Evolutionary conservation across 2,113 vertebrate species (phyloP).

Genomic region (Sinocyclocheilus anshuiensis): DNA sequence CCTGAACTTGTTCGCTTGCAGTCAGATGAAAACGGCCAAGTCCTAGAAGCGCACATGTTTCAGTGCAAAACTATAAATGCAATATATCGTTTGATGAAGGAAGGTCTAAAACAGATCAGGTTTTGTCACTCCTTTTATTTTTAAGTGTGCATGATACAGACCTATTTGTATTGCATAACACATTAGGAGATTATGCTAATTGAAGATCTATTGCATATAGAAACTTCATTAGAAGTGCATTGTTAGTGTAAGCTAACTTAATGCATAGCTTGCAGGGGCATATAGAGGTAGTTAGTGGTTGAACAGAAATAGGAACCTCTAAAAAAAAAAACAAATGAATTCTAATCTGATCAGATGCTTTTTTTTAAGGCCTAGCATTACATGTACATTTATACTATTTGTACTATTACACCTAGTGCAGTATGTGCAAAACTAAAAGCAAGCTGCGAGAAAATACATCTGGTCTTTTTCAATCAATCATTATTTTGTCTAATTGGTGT

Average conservation of each 20-base stretch:
- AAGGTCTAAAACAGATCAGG: not conserved
- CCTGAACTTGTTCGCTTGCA: not conserved
- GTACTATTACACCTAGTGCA: not conserved
- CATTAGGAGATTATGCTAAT: not conserved
- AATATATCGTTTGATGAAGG: not conserved
- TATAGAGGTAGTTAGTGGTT: not conserved
- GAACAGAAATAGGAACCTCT: not conserved
- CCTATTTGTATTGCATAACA: not conserved
- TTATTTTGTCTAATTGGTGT: not conserved
- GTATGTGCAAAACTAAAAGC: not conserved
- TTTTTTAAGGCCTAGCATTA: not conserved
- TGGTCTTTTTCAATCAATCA: not conserved
- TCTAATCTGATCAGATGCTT: not conserved
- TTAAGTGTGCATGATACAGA: not conserved
- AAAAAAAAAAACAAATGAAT: not conserved
- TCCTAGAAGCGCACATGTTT: not conserved
- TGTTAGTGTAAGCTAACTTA: not conserved
- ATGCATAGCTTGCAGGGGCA: not conserved
- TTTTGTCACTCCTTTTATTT: not conserved
- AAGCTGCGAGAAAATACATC: not conserved
- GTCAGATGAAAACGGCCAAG: not conserved
- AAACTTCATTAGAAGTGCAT: not conserved
- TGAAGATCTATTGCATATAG: not conserved
- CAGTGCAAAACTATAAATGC: not conserved
- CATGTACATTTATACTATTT: too few species aligned